Base-by-base conservation (phyloP, 2,797 vertebrate species). In the Cyclopterus lumpus region DNA sequence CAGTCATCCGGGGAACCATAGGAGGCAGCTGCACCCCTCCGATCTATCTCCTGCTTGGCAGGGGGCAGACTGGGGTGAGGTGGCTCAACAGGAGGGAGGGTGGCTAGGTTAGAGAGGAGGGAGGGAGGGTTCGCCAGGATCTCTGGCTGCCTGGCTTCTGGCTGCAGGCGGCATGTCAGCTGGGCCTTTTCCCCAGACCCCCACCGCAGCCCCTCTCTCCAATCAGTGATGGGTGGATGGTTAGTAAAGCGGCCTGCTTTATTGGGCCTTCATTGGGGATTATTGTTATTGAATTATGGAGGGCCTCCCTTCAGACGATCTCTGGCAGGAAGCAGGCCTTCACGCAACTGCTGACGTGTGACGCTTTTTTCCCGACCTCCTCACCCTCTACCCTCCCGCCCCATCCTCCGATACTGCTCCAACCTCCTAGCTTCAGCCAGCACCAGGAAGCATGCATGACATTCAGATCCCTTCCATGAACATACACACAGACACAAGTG, bases 201-300 rank as follows among this genome's bases (percentile, higher is more conserved):
- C 79, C 82, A 36, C 53, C 18, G 68, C 80, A 55, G 68, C 69
- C 67, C 44, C 71, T 71, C 58, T 66, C 63, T 62, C 84, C 70
- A 84, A 85, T 89, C 87, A 86, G 88, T 74, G 78, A 89, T 83
- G 87, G 84, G 64, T 69, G 76, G 80, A 73, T 84, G 79, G 75
- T 88, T 88, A n/a, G n/a, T n/a, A n/a, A n/a, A 78, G 86, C 81
- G 46, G 86, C 65, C 85, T 77, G 86, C 88, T 92, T 93, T 91
- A 91, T 92, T 91, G 89, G 90, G 88, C 84, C 86, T 91, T 94
- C 91, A 94, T 91, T 93, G 92, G 91, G 92, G 93, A 94, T 95
- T 94, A 94, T 93, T 93, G 92, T 94, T 94, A 94, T 95, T 94
- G 93, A 94, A 95, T 95, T 95, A 95, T 93, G 90, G 83, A 80